Base-by-base conservation (phyloP, 2,797 vertebrate genomes). In the Numenius phaeopus region DNA sequence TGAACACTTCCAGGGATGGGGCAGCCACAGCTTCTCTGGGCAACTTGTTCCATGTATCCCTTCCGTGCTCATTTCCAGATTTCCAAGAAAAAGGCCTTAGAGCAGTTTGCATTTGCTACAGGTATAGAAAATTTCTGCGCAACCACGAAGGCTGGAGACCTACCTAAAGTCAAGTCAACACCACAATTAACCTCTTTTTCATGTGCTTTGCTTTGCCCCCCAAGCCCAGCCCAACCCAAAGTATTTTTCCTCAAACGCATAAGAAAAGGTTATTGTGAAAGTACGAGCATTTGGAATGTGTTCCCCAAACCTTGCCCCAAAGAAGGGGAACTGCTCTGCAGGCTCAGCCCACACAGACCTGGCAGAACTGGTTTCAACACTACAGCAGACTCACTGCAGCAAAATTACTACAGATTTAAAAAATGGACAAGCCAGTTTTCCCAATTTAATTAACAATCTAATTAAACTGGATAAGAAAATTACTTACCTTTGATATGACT, bases 381-480 rank as follows among this genome's bases (percentile, higher is more conserved):
- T 39, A 50, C 14, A 42, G 23, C 6, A 24, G 29, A 37, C 10
- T 47, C 79, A 46, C 8, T 70, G 22, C 14, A 61, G 46, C 42
- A 84, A 78, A 91, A 78, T 44, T 34, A 58, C 11, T 55, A 5
- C 24, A 27, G 18, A 84, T 61, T 85, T 66, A 32, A 62, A 89
- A 86, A 89, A 92, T 21, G 40, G 42, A 73, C 39, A 80, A 77
- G 46, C 20, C 42, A 47, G 66, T 79, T 89, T 89, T 90, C n/a
- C 24, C 50, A 59, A 70, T 87, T 73, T 73, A 95, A 94, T 76
- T 92, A 93, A 87, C 50, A 69, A 55, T 44, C 19, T 86, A 92
- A 90, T 44, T 83, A 88, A 64, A 57, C 13, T 24, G 22, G 20
- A 70, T 26, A 83, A 71, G 23, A 46, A 84, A 78, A 78, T 55